Conservation (phyloP, 1,140 invertebrate species). For the Drosophila persimilis region DNA sequence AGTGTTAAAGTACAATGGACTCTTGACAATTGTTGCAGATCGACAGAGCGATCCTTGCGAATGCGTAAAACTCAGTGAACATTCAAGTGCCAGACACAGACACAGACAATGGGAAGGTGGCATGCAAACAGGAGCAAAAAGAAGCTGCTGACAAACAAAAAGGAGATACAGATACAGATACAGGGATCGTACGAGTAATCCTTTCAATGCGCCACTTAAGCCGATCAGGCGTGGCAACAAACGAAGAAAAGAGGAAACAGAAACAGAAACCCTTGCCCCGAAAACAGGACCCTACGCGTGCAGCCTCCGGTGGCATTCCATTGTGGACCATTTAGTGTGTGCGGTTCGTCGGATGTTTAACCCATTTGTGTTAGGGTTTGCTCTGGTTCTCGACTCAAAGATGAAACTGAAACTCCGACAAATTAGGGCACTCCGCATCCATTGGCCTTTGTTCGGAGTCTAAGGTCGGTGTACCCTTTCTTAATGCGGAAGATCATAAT, state of each 20-base stretch:
- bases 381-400: constrained; percentile 31
- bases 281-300: constrained; percentile 50
- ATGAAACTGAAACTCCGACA: constrained; percentile 55
- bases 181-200: constrained; percentile 56
- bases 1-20: constrained; percentile 52
- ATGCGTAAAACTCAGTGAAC: constrained; percentile 75
- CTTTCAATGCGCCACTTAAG: constrained; percentile 81
- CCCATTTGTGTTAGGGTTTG: constrained; percentile 66
- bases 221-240: constrained; percentile 57
- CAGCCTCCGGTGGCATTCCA: constrained; percentile 39
- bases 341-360: constrained; percentile 71
- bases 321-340: constrained; percentile 73
- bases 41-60: constrained; percentile 50
- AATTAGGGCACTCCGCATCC: constrained; percentile 76
- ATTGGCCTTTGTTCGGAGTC: constrained; percentile 53
- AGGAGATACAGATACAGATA: constrained; percentile 9
- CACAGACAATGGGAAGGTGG: constrained; percentile 25
- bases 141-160: constrained; percentile 21
- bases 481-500: constrained; percentile 75
- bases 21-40: constrained; percentile 57
- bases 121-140: constrained; percentile 24
- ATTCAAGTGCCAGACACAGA: constrained; percentile 47
- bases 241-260: constrained; percentile 4
- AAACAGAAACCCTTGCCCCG: constrained; percentile 40
- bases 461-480: constrained; percentile 61